Base-by-base conservation (phyloP, 2,797 vertebrate genomes). In the Phoebastria nigripes region DNA sequence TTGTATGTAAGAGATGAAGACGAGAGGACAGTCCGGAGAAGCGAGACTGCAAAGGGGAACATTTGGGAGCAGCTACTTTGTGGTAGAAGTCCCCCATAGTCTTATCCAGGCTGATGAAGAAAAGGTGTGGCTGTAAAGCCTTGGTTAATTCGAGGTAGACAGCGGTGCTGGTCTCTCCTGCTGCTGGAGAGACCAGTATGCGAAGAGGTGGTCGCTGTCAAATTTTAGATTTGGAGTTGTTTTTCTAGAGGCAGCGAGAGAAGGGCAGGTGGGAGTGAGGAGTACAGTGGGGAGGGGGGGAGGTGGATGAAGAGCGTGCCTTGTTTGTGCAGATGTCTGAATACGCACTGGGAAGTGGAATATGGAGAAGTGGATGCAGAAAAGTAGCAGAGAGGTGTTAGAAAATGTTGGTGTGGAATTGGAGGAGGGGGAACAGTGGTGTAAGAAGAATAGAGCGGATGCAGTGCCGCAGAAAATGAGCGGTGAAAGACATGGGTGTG, bases 311-410 rank as follows among this genome's bases (percentile, higher is more conserved):
- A 55, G 65, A 44, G 42, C 24, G 31, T 8, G 13, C 25, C 59
- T 49, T 25, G 51, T 35, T 69, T 62, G n/a, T 35, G 56, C 4
- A 0, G 21, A 10, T 54, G 31, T 54, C 63, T 81, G 67, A n/a
- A 24, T 49, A 16, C 1, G 1, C 35, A 2, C 37, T 39, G 39
- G 56, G 44, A 44, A 66, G 52, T 0, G 0, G n/a, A 59, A 54
- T 20, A 12, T 28, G 61, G 47, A 42, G 56, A 41, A 51, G 22
- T 18, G 54, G 42, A 37, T 41, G 56, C 37, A 65, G 69, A 51
- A 46, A 71, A 70, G 51, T 28, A 55, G 44, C 37, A 31, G 67
- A 35, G 26, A 18, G 46, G 9, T 55, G 51, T 39, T 79, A 49
- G 58, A 28, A 49, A 62, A 42, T 1, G 31, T 44, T 52, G 25